Percentiles rank a stretch among this genome's conserved stretches.
These are phyloP conservation scores for Crotalus viridis DNA, from an alignment of 2,113 vertebrate genomes.

Conservation along the genomic window DNA sequence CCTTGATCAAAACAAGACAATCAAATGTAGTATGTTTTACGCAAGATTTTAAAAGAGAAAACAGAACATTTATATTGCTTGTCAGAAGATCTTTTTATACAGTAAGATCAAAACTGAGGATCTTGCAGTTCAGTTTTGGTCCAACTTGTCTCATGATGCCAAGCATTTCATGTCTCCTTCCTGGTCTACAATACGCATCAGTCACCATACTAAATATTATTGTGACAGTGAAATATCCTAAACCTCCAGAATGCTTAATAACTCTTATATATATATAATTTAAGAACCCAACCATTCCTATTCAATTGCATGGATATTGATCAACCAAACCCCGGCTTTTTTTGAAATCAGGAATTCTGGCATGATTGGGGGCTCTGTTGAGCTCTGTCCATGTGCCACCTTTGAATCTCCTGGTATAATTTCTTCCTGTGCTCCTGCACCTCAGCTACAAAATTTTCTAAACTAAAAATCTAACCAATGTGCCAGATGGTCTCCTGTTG, in stretches of 20 bases:
- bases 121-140: conserved; percentile 33
- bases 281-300: conserved; percentile 4
- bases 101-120: neutral
- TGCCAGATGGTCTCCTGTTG: neutral
- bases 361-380: neutral
- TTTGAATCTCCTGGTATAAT: neutral
- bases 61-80: conserved; percentile 27
- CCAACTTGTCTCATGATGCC: conserved; percentile 4
- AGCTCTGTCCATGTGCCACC: neutral
- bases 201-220: conserved; percentile 15
- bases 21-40: conserved; percentile 27
- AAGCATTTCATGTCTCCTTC: conserved; percentile 29
- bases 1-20: conserved; percentile 46
- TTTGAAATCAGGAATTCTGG: neutral
- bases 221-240: neutral
- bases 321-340: neutral
- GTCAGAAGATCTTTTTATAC: conserved; percentile 26
- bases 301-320: neutral
- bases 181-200: conserved; percentile 39
- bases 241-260: conserved; percentile 22
- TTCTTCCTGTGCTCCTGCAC: neutral
- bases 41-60: conserved; percentile 12
- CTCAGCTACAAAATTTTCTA: neutral
- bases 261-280: neutral
- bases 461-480: neutral